These are phyloP conservation scores for Cyprinodon brontotheroides DNA, from an alignment of 2,113 vertebrate species.

Conservation along the genomic window DNA sequence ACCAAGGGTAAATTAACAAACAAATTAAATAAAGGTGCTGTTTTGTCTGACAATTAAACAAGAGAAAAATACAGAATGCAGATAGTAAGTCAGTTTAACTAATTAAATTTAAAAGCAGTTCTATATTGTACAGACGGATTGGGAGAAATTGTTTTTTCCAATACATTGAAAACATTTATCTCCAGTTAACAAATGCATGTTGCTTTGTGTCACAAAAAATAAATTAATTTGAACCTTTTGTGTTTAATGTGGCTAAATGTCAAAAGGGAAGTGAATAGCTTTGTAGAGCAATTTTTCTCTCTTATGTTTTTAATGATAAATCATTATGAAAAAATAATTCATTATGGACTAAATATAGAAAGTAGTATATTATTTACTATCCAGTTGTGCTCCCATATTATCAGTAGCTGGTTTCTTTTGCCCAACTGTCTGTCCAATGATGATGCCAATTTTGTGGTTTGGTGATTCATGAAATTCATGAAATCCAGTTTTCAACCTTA, in stretches of 20 bases:
- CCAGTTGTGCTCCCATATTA: slow-evolving; percentile 82
- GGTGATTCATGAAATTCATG: background rate
- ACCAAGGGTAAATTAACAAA: too few relatives aligned
- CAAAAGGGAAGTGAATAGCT: background rate
- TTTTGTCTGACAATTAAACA: too few relatives aligned
- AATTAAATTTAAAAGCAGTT: background rate
- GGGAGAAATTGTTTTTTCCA: background rate
- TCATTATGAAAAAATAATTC: too few relatives aligned
- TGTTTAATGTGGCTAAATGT: background rate
- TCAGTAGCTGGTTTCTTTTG: slow-evolving; percentile 80
- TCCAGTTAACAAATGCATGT: background rate
- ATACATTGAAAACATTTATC: background rate
- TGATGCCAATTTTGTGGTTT: too few relatives aligned
- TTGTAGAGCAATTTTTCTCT: background rate
- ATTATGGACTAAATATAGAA: too few relatives aligned
- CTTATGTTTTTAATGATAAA: slow-evolving; percentile 14
- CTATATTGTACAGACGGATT: background rate
- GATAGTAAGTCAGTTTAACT: too few relatives aligned
- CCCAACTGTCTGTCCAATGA: background rate
- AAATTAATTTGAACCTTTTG: background rate
- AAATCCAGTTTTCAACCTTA: slow-evolving; percentile 13
- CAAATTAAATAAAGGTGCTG: too few relatives aligned
- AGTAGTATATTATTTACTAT: slow-evolving; percentile 82
- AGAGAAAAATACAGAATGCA: too few relatives aligned
- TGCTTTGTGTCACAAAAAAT: background rate